Evolutionary conservation across 2,797 vertebrate genomes (phyloP).

Genomic region (Chaetodon trifasciatus): DNA sequence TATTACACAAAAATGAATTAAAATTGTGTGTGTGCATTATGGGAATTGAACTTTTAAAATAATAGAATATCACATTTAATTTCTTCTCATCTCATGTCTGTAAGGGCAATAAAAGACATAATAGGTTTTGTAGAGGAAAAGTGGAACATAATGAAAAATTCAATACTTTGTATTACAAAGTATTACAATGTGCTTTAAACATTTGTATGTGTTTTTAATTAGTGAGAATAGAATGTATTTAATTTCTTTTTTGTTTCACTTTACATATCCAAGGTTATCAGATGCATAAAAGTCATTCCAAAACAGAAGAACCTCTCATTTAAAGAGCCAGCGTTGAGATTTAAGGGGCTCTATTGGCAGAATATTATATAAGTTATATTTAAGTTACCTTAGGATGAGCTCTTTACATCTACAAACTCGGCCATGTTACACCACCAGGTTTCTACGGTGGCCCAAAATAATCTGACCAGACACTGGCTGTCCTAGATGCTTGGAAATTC

Average conservation of each 20-base stretch:
- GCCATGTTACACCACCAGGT: too few species aligned
- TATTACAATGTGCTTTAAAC: not conserved
- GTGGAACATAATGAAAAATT: not conserved
- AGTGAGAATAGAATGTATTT: not conserved
- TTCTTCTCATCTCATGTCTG: not conserved
- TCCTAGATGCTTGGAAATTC: too few species aligned
- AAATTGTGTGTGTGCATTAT: too few species aligned
- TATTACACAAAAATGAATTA: not conserved
- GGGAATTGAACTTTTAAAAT: not conserved
- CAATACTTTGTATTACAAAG: not conserved
- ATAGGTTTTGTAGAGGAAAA: not conserved
- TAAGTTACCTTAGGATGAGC: too few species aligned
- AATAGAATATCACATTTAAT: not conserved
- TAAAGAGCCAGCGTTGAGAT: too few species aligned
- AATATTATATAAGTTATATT: too few species aligned
- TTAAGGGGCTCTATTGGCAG: too few species aligned
- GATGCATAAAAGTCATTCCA: not conserved
- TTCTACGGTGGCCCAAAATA: too few species aligned
- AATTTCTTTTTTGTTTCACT: not conserved
- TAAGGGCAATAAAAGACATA: not conserved
- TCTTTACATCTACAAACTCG: too few species aligned
- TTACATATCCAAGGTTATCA: not conserved
- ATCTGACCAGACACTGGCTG: too few species aligned
- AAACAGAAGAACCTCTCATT: too few species aligned
- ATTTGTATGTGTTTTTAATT: not conserved